Evolutionary conservation across 2,797 vertebrate genomes (phyloP).

Genomic region (Myoxocephalus aenaeus): DNA sequence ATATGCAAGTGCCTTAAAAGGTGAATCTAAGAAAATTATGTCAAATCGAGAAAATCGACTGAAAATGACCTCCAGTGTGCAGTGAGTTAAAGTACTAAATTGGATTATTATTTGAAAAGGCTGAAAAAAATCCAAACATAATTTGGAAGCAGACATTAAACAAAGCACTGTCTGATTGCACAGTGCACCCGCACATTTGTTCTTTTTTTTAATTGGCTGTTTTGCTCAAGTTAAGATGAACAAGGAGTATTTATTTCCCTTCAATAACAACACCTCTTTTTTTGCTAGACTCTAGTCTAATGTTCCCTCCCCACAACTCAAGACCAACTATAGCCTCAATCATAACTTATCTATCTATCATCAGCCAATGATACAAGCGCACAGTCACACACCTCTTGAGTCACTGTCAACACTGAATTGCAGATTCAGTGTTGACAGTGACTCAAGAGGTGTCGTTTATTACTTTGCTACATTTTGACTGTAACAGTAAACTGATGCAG

Average conservation of each 20-base stretch:
- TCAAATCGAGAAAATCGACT: no score
- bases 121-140: background rate
- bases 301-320: constrained; percentile 19
- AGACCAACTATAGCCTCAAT: constrained; percentile 14
- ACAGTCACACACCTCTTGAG: background rate
- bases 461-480: background rate
- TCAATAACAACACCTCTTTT: constrained; percentile 35
- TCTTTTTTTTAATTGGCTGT: background rate
- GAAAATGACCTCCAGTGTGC: no score
- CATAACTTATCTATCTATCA: constrained; percentile 3
- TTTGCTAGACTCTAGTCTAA: constrained; percentile 6
- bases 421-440: background rate
- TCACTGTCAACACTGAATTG: background rate
- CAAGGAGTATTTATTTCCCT: constrained; percentile 43
- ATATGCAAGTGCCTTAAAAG: no score
- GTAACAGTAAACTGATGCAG: background rate
- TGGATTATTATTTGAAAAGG: constrained; percentile 13
- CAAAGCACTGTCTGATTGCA: constrained; percentile 23
- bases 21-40: no score
- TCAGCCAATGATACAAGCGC: background rate
- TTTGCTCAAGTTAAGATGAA: constrained; percentile 31
- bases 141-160: constrained; percentile 7
- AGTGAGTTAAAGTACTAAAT: constrained; percentile 26
- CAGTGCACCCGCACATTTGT: background rate
- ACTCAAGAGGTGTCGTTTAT: no score